Percentiles rank a stretch among this genome's conserved stretches.
Evolutionary conservation across 2,797 vertebrate species (phyloP).

Genomic region (Sebastes wilsoni): DNA sequence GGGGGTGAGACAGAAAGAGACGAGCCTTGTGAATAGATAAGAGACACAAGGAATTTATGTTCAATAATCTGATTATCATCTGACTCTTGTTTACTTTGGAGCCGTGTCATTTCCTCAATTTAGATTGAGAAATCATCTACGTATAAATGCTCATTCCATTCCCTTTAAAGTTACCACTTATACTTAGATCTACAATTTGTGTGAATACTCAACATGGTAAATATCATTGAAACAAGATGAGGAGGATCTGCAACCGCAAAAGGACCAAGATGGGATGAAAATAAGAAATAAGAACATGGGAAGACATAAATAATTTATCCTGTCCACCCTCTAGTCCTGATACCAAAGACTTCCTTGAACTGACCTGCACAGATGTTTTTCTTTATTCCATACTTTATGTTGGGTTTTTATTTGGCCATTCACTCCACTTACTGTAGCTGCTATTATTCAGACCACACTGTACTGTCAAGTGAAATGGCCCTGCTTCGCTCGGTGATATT

Average conservation of each 20-base stretch:
- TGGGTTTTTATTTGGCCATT: conserved; percentile 8
- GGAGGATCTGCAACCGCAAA: neutral
- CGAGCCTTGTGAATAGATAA: neutral
- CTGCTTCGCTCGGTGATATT: conserved; percentile 8
- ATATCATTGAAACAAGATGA: neutral
- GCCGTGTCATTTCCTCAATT: neutral
- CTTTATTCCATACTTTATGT: neutral
- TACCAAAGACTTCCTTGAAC: neutral
- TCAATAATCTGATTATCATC: neutral
- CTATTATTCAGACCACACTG: conserved; percentile 15
- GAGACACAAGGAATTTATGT: neutral
- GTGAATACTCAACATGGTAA: neutral
- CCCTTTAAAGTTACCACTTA: neutral
- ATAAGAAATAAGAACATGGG: neutral
- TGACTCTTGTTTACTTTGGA: conserved; percentile 3
- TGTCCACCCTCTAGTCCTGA: neutral
- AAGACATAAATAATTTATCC: neutral
- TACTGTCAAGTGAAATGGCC: conserved; percentile 3
- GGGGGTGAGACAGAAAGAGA: neutral
- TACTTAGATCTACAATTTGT: neutral
- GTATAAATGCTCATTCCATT: neutral
- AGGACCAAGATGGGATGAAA: neutral
- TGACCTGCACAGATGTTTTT: neutral
- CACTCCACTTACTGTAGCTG: neutral
- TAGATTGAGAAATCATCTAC: neutral